phyloP scores from a whole-genome alignment of 2,888 invertebrate genomes.

The Asteroscopus sphinx region DNA sequence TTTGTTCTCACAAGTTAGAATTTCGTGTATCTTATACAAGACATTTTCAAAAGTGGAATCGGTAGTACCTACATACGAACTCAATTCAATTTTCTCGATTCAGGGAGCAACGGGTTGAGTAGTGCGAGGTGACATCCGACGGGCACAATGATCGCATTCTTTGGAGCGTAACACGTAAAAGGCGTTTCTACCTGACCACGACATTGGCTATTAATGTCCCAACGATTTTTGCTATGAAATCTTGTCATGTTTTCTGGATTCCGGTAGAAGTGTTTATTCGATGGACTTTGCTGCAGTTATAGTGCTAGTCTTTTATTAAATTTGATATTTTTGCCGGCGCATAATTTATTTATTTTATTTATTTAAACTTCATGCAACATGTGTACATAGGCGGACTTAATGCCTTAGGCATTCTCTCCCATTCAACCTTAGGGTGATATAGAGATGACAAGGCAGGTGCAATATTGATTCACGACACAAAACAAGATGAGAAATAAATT shows the following conservation, averaged over 20 bases:
- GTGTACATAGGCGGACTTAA: too few relatives aligned
- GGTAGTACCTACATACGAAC: slow-evolving; percentile 55
- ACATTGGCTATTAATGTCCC: slow-evolving; percentile 45
- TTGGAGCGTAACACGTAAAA: slow-evolving; percentile 60
- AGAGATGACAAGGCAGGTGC: too few relatives aligned
- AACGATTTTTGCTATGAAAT: slow-evolving; percentile 46
- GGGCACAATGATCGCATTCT: slow-evolving; percentile 67
- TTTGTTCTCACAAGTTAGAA: slow-evolving; percentile 48
- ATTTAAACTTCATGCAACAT: too few relatives aligned
- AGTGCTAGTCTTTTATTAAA: too few relatives aligned
- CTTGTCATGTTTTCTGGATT: slow-evolving; percentile 43
- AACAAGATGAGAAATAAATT: too few relatives aligned
- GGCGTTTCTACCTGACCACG: slow-evolving; percentile 62
- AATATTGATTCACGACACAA: too few relatives aligned
- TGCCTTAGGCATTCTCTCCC: too few relatives aligned
- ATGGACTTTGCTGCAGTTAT: slow-evolving; percentile 7
- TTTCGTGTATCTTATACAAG: slow-evolving; percentile 62
- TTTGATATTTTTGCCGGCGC: too few relatives aligned
- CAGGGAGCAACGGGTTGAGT: slow-evolving; percentile 49
- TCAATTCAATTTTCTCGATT: slow-evolving; percentile 77
- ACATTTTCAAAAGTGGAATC: slow-evolving; percentile 68
- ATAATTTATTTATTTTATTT: too few relatives aligned
- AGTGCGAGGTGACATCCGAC: slow-evolving; percentile 63
- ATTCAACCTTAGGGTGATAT: too few relatives aligned
- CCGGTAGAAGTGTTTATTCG: slow-evolving; percentile 21